Evolutionary conservation across 35 echinoderm and acorn worm species (phyloP), one percentile per base, ranked within the genome.

Genomic region (Holothuria glaberrima): DNA sequence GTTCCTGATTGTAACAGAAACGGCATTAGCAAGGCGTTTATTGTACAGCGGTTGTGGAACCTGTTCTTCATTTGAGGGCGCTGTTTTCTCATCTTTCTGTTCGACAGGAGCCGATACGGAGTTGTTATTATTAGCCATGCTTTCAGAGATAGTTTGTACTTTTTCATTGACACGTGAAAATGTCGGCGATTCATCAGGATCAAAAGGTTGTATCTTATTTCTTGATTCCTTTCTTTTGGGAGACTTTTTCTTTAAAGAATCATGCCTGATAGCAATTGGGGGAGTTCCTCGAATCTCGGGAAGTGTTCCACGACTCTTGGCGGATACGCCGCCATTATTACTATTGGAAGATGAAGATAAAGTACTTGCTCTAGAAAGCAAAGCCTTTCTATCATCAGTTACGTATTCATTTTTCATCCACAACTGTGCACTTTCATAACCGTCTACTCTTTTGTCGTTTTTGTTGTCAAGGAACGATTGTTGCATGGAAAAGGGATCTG

Each of bases 81-180:
- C 16, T 17, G 20, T 61, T 56, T 45, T 57, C 34, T 30, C 54
- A 9, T 32, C 54, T 22, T 60, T 20, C 19, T 30, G 46, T 92
- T 86, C 72, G 71, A 64, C 24, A 74, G 91, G 6, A 50, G 38
- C 56, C 76, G 87, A 54, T 48, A 59, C 41, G 18, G 83, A 86
- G 12, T 84, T 84, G 59, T 84, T 84, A 84, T 84, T 84, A 64
- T 84, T 84, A 0, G 32, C 80, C 56, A 84, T 61, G 56, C 56
- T 84, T 31, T 61, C 27, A 30, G 80, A 61, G n/a, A 78, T 48
- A 13, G 74, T 78, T 48, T 48, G 35, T 18, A 84, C 21, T 61
- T 52, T 84, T 14, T 59, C 52, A n/a, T 2, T 5, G 26, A 58
- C 33, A 20, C 32, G 26, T 70, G 33, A 52, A 19, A 20, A 29